phyloP scores from a whole-genome alignment of 2,113 vertebrate genomes.

The Aldabrachelys gigantea region DNA sequence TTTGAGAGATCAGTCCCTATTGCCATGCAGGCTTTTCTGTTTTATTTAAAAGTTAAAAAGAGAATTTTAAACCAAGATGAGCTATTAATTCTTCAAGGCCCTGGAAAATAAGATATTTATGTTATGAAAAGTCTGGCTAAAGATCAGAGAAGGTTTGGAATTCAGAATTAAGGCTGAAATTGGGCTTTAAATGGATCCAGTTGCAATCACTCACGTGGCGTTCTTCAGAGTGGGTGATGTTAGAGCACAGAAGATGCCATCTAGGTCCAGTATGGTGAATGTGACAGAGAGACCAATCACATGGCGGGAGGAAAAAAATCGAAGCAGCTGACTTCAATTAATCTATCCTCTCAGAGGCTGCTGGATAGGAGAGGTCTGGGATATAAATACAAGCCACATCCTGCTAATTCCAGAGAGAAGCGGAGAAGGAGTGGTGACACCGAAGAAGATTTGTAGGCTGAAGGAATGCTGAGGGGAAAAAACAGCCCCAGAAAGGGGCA shows the following conservation, averaged over 20 bases:
- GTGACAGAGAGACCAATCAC: not conserved
- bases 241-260: not conserved
- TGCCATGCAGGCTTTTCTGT: not conserved
- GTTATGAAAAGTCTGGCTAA: not conserved
- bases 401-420: not conserved
- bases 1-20: not conserved
- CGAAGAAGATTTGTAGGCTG: not conserved
- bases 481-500: not conserved
- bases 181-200: not conserved
- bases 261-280: not conserved
- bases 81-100: not conserved
- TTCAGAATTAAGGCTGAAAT: not conserved
- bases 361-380: not conserved
- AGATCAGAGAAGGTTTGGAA: not conserved
- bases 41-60: not conserved
- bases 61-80: not conserved
- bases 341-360: not conserved
- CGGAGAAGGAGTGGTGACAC: not conserved
- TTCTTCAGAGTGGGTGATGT: not conserved
- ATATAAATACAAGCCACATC: not conserved
- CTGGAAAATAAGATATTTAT: not conserved
- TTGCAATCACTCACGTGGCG: not conserved
- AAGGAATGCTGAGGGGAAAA: not conserved
- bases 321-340: not conserved
- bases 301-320: not conserved